Conservation (phyloP, 2,888 invertebrate genomes). For the Trypoxylon attenuatum region DNA sequence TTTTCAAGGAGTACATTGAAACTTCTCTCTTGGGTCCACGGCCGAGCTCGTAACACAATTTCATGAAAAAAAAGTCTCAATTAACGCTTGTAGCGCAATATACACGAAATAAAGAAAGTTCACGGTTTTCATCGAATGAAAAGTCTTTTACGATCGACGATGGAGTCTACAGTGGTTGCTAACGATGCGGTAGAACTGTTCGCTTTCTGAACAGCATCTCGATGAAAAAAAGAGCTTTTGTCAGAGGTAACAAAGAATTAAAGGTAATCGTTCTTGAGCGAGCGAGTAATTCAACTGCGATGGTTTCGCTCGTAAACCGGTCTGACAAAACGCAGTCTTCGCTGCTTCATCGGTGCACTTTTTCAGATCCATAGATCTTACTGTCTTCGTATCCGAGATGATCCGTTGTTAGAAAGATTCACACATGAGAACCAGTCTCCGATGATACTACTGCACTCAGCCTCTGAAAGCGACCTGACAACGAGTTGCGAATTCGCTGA, state of each 20-base stretch:
- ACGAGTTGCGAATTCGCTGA: not conserved
- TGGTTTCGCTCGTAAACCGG: slow-evolving; percentile 16
- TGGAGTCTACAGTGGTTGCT: slow-evolving; percentile 16
- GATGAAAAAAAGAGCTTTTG: slow-evolving; percentile 34
- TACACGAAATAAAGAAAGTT: not conserved
- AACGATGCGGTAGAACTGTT: slow-evolving; percentile 30
- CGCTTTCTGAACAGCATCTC: slow-evolving; percentile 27
- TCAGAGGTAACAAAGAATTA: slow-evolving; percentile 37
- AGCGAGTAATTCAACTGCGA: slow-evolving; percentile 29
- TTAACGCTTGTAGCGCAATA: not conserved
- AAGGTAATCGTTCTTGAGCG: slow-evolving; percentile 31
- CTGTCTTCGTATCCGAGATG: slow-evolving; percentile 33
- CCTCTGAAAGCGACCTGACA: slow-evolving; percentile 2
- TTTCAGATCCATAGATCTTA: slow-evolving; percentile 24
- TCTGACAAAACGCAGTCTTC: slow-evolving; percentile 40
- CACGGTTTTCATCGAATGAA: not conserved
- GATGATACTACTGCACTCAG: too few relatives aligned
- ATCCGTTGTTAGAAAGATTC: slow-evolving; percentile 24
- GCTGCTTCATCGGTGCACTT: slow-evolving; percentile 32
- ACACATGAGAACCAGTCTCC: not conserved
- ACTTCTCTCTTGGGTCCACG: too few relatives aligned
- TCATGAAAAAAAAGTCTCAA: not conserved
- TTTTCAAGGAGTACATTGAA: too few relatives aligned
- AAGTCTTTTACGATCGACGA: not conserved
- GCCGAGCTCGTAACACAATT: too few relatives aligned